phyloP scores from a whole-genome alignment of 92 coral and sea anemone species.

The Bergia puertoricense region DNA sequence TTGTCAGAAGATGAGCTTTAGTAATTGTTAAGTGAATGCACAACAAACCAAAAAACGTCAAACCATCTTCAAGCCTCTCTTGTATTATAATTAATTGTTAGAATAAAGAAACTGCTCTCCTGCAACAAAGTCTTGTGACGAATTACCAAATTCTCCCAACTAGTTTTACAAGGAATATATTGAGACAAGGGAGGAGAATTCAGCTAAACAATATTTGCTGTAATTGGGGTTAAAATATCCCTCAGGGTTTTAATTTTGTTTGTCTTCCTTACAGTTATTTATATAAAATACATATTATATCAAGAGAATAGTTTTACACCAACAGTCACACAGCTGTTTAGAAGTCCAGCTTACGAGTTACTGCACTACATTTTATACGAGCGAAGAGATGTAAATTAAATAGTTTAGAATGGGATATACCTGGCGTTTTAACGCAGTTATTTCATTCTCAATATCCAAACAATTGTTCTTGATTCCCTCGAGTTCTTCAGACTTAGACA shows the following conservation, averaged over 20 bases:
- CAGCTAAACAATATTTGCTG: neutral
- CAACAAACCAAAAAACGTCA: neutral
- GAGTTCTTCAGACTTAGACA: conserved; percentile 19
- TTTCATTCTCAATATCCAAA: conserved; percentile 15
- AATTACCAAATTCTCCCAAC: conserved; percentile 6
- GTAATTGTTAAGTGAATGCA: neutral
- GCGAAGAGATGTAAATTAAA: neutral
- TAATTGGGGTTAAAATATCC: neutral
- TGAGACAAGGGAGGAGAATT: neutral
- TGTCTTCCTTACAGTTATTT: neutral
- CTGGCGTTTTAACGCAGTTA: conserved; percentile 19
- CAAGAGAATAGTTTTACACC: neutral
- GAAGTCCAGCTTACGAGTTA: neutral
- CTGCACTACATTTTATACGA: neutral
- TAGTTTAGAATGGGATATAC: neutral
- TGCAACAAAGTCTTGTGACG: neutral
- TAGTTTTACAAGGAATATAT: conserved; percentile 1
- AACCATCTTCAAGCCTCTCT: neutral
- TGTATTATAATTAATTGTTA: neutral
- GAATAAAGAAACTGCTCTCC: neutral
- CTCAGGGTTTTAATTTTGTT: neutral
- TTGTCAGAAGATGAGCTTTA: no score
- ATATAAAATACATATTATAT: neutral
- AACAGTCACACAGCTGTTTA: neutral
- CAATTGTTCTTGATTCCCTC: conserved; percentile 3